Evolutionary conservation across 2,113 vertebrate genomes (phyloP), one percentile per base, ranked within the genome.

Genomic region (Polyodon spathula): DNA sequence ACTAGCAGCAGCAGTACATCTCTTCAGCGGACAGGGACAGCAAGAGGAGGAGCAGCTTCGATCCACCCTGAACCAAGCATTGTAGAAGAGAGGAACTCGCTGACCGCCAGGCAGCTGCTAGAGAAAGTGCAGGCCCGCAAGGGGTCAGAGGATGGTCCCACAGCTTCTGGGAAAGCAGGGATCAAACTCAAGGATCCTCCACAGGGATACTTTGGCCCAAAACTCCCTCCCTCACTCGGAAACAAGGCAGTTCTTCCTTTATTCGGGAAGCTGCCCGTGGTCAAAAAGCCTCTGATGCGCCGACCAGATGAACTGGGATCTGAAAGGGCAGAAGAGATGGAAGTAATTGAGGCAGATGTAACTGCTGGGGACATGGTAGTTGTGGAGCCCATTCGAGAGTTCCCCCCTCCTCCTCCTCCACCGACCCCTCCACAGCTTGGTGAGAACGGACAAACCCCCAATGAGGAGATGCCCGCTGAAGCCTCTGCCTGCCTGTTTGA

Each of bases 151-250:
- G 75, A 89, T 71, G 71, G 79, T 56, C 42, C 71, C 6, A 70
- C 85, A 5, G 65, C 81, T 52, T 72, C 82, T 56, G 80, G 62
- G 68, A 98, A 97, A 72, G 75, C 88, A 37, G 95, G 93, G 11
- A 73, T 84, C 60, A 99, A 97, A 69, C 89, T 97, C 64, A 99
- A 98, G 67, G 93, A 99, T 68, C 97, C 96, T 40, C 97, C 97
- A 6, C 93, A 93, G 75, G 95, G 97, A 38, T 98, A 95, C 75
- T 99, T 99, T 54, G 97, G 97, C 44, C 97, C 97, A 0, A 99
- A 95, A 68, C 87, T 99, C 2, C 97, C 97, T 40, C 97, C 97
- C 3, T 74, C 87, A 4, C 79, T 95, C 16, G 94, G 93, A 69
- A 94, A 67, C 78, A 97, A 97, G 80, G 84, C 89, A 1, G 86